Evolutionary conservation across 2,797 vertebrate species (phyloP).

Genomic region (Pangasius djambal): DNA sequence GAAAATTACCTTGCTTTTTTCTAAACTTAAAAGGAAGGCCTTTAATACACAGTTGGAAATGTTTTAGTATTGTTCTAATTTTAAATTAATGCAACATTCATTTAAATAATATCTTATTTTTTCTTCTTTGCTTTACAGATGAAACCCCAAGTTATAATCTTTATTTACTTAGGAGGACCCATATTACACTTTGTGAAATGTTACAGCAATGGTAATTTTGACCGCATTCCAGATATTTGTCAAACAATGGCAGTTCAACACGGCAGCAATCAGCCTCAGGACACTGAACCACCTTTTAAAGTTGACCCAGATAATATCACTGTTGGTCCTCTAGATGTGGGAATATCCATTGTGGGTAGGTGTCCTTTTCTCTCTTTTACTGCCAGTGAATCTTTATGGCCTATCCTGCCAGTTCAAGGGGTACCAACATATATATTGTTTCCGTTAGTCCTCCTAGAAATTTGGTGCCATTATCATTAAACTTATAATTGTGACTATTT

Average conservation of each 20-base stretch:
- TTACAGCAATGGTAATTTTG: constrained; percentile 25
- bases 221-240: accelerated
- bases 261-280: accelerated
- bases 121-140: constrained; percentile 26
- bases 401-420: background rate
- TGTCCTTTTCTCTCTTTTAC: background rate
- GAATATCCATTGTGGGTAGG: background rate
- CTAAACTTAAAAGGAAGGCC: background rate
- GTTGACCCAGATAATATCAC: background rate
- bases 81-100: background rate
- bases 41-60: background rate
- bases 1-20: background rate
- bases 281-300: background rate
- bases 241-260: background rate
- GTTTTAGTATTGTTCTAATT: background rate
- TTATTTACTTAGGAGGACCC: constrained; percentile 9
- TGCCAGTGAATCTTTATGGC: background rate
- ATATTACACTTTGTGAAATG: constrained; percentile 9
- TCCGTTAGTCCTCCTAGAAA: background rate
- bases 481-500: background rate
- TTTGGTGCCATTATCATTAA: background rate
- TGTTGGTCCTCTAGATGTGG: background rate
- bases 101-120: background rate
- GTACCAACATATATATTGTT: background rate
- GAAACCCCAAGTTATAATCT: background rate